Base-by-base conservation (phyloP, 2,797 vertebrate genomes). In the Sitta carolinensis region DNA sequence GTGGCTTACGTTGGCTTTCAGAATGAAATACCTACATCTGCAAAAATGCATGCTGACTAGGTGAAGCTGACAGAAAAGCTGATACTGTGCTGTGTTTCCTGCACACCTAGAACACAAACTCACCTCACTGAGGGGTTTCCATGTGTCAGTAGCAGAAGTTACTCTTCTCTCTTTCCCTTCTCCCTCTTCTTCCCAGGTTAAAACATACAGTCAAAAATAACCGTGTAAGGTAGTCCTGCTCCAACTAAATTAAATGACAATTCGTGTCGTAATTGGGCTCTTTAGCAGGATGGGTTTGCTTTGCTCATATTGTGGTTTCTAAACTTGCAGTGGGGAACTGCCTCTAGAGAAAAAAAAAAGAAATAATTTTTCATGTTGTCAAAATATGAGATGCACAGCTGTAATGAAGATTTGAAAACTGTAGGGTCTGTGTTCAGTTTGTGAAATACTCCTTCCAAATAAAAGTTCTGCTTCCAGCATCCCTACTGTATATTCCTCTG, bases 391-490 rank as follows among this genome's bases (percentile, higher is more conserved):
- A 74, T 62, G 57, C 96, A 95, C 91, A 97, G 96, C 57, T 97
- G 75, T 97, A 95, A 94, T 84, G 95, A 97, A 97, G 63, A 75
- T 91, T 95, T 97, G 92, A 88, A 93, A 91, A 95, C 80, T 89
- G 36, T 85, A 97, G 97, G 96, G 90, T 96, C 90, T 95, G 51
- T 95, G 85, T 95, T 94, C 93, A 89, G 83, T 95, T 90, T 96
- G 82, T 98, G 77, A 97, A 97, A 89, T 95, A 95, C 92, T 96
- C 93, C 80, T 95, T 89, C 97, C 91, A 95, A 98, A 98, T 97
- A 97, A 98, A 97, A 97, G 47, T 76, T 94, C 92, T 96, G 74
- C 95, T 97, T 97, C 91, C 85, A 96, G 84, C 14, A 1, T 84
- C 93, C 87, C 91, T 91, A 91, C 79, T 95, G 96, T 97, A 96